Base-by-base conservation (phyloP, 2,797 vertebrate species). In the Hozukius guyotensis region DNA sequence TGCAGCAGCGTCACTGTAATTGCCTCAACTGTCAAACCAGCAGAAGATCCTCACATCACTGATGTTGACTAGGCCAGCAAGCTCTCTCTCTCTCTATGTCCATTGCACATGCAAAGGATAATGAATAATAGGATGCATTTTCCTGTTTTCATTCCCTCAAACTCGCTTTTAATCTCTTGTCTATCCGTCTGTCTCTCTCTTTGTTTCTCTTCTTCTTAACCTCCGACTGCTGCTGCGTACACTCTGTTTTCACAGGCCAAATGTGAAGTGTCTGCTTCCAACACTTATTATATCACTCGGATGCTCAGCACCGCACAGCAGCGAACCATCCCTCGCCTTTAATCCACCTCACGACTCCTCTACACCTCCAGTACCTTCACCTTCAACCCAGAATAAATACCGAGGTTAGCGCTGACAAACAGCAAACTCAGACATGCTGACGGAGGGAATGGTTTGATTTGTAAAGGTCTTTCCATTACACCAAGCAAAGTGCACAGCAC, bases 21-120 rank as follows among this genome's bases (percentile, higher is more conserved):
- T 90, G 85, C 85, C 85, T 86, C 81, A 69, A 78, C 86, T 92
- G 90, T 92, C 88, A 93, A 86, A 88, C 82, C 49, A 85, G 83
- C 72, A 12, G 12, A 85, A 81, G 71, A 85, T 79, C 78, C 52
- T 77, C 74, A 81, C 69, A 81, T 86, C 81, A 77, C 76, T 56
- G 61, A 67, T 75, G 72, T 66, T 78, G 84, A 90, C 75, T 52
- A 46, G 55, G 18, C 67, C 79, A 68, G 75, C 56, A 42, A 75
- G 16, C 61, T 8, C 52, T 32, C 64, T 55, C 18, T 27, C 63
- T 42, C 55, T 46, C 29, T 49, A 3, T 53, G 18, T 68, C 36
- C 9, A 6, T n/a, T 68, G 6, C 57, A 62, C 72, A 85, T 77
- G 59, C 72, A 71, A 71, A 34, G 11, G 11, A 57, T 70, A 62